phyloP scores from a whole-genome alignment of 2,113 vertebrate genomes.

The Fulica atra region DNA sequence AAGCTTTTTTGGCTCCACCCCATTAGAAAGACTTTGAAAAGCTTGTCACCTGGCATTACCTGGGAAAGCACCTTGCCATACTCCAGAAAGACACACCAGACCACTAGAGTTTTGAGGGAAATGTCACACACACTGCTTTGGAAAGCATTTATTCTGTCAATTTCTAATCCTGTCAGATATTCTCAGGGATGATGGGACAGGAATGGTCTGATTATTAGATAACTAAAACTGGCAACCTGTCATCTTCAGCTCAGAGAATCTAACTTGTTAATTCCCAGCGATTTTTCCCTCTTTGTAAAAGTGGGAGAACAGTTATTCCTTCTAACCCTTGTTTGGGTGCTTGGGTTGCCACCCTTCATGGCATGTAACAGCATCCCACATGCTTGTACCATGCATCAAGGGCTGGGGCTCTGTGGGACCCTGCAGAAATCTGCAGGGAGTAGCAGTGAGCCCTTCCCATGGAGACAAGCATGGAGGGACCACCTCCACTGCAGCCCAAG shows the following conservation, averaged over 20 bases:
- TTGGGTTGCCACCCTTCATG: background rate
- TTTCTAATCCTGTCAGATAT: background rate
- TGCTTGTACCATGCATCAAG: background rate
- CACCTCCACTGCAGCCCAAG: background rate
- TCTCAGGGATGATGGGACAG: background rate
- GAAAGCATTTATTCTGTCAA: background rate
- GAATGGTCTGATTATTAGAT: background rate
- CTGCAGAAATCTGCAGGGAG: background rate
- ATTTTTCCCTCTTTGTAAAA: background rate
- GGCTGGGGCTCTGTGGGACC: background rate
- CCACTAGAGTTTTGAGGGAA: background rate
- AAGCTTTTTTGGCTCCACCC: background rate
- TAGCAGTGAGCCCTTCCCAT: background rate
- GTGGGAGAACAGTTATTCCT: background rate
- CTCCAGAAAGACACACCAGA: background rate
- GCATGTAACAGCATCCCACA: fast-evolving
- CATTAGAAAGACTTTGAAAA: background rate
- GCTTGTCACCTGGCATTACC: background rate
- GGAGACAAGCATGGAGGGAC: background rate
- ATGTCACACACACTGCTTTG: background rate
- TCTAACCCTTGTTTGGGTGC: background rate
- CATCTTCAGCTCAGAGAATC: background rate
- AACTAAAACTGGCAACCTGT: background rate
- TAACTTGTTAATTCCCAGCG: background rate
- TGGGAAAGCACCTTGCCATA: background rate